phyloP scores from a whole-genome alignment of 2,113 vertebrate species.

The Mustela lutreola region DNA sequence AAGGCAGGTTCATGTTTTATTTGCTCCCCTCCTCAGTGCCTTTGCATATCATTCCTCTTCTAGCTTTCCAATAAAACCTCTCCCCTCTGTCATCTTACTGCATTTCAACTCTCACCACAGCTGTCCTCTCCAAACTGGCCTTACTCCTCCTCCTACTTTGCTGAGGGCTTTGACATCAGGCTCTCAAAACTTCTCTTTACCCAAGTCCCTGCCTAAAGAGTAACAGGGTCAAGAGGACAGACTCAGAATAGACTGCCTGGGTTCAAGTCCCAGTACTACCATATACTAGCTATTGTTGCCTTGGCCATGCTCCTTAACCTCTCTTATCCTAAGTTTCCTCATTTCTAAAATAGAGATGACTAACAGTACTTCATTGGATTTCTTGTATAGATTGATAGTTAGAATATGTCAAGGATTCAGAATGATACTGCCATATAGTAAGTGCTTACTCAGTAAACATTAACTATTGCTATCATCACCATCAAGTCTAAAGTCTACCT shows the following conservation, averaged over 20 bases:
- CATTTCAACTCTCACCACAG: background rate
- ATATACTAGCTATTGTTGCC: background rate
- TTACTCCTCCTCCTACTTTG: constrained; percentile 42
- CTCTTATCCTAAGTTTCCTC: constrained; percentile 14
- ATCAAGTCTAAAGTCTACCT: background rate
- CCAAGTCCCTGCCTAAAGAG: constrained; percentile 3
- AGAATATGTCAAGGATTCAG: background rate
- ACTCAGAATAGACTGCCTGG: background rate
- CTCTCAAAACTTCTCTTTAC: constrained; percentile 57
- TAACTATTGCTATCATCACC: background rate
- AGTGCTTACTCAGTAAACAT: background rate
- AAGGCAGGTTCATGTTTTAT: background rate
- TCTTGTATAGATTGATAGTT: background rate
- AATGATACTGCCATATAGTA: background rate
- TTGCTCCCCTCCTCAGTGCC: background rate
- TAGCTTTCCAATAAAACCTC: constrained; percentile 9
- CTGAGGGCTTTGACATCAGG: background rate
- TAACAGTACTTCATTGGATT: background rate
- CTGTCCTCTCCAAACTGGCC: constrained; percentile 14
- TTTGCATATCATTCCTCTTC: constrained; percentile 28
- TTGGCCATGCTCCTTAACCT: constrained; percentile 22
- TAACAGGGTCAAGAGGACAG: constrained; percentile 5
- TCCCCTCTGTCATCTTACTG: background rate
- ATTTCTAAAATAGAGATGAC: constrained; percentile 31
- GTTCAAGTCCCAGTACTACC: background rate